These are phyloP conservation scores for Zhuqinia jingwanae DNA, from an alignment of 2,888 invertebrate genomes.

Conservation along the genomic window DNA sequence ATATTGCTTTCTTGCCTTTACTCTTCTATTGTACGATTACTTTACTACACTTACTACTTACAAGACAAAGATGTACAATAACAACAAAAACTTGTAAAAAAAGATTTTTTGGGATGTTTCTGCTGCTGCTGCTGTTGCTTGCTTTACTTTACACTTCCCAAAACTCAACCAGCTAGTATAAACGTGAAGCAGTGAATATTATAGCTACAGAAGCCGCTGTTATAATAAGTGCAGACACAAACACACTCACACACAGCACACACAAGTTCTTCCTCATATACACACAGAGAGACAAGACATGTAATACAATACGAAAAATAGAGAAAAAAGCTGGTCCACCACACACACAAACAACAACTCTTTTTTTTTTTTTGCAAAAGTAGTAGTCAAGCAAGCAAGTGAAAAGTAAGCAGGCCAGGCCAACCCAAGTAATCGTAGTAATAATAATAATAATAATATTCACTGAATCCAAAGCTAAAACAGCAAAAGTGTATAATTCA, in stretches of 20 bases:
- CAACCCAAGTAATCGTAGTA: slow-evolving; percentile 62
- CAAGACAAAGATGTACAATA: neutral
- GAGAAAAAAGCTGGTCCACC: slow-evolving; percentile 59
- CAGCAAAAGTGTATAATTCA: slow-evolving; percentile 35
- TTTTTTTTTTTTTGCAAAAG: neutral
- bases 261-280: slow-evolving; percentile 44
- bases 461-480: slow-evolving; percentile 16
- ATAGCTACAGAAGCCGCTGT: slow-evolving; percentile 1
- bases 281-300: neutral
- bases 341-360: neutral
- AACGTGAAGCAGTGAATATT: neutral
- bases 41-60: slow-evolving; percentile 20
- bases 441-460: slow-evolving; percentile 56
- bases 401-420: slow-evolving; percentile 58
- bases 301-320: slow-evolving; percentile 38
- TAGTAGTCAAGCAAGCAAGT: slow-evolving; percentile 50
- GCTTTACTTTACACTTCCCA: neutral
- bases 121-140: neutral
- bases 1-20: slow-evolving; percentile 51
- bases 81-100: neutral
- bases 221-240: slow-evolving; percentile 26
- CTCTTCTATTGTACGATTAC: slow-evolving; percentile 20
- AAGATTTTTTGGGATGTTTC: slow-evolving; percentile 1
- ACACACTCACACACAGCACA: too few species aligned
- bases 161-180: slow-evolving; percentile 1